Conservation (phyloP, 1,140 invertebrate genomes). For the Drosophila triauraria region DNA sequence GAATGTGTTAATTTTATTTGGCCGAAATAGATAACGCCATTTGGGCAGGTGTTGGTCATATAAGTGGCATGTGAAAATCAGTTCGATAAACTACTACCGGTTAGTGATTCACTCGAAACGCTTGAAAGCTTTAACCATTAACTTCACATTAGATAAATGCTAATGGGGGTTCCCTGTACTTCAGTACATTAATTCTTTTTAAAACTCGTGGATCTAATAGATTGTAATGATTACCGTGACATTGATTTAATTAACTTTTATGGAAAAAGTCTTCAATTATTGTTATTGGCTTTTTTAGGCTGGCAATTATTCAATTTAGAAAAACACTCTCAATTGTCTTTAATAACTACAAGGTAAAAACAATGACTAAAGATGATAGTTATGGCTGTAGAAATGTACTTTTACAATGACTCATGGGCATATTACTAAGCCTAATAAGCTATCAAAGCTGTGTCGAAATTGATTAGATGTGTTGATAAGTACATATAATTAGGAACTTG, state of each 20-base stretch:
- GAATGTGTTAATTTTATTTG: slow-evolving; percentile 23
- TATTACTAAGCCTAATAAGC: background rate
- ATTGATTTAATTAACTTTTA: slow-evolving; percentile 7
- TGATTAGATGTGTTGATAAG: slow-evolving; percentile 5
- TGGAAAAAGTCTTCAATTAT: background rate
- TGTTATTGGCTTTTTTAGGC: background rate
- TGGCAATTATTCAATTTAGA: slow-evolving; percentile 2
- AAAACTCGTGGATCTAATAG: background rate
- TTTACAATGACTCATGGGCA: background rate
- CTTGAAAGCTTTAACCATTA: slow-evolving; percentile 2
- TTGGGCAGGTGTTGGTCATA: slow-evolving; percentile 17
- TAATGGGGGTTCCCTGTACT: background rate
- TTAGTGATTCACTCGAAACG: slow-evolving; percentile 16
- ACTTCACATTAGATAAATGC: slow-evolving; percentile 6
- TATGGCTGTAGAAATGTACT: background rate
- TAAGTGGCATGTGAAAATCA: background rate
- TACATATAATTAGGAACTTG: background rate
- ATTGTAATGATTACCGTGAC: background rate
- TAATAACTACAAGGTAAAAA: slow-evolving; percentile 7
- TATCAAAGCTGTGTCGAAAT: background rate
- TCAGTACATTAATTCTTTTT: background rate
- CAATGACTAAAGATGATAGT: background rate
- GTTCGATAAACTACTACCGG: slow-evolving; percentile 31
- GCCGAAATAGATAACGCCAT: slow-evolving; percentile 21
- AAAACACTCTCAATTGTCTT: slow-evolving; percentile 6